phyloP scores from a whole-genome alignment of 2,888 invertebrate species.

The Megalurothrips usitatus region DNA sequence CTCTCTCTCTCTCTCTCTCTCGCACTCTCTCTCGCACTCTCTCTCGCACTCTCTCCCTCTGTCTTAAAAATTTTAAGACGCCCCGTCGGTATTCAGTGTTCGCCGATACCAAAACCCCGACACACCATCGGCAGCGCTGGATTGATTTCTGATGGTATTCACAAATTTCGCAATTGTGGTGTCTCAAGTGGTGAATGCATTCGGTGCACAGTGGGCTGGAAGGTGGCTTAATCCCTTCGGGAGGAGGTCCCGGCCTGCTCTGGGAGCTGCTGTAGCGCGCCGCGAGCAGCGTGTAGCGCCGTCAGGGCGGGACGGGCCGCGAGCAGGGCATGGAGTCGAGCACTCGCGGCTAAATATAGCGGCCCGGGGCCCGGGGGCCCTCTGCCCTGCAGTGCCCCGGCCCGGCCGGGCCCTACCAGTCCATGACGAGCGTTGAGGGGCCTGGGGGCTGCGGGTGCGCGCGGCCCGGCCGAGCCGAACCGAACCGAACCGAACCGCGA shows the following conservation, averaged over 20 bases:
- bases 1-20: no score
- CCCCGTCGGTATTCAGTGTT: no score
- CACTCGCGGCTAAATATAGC: constrained; percentile 1
- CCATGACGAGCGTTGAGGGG: background rate
- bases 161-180: no score
- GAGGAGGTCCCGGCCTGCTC: background rate
- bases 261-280: background rate
- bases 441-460: background rate
- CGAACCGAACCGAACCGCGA: background rate
- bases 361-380: background rate
- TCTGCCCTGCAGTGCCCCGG: background rate
- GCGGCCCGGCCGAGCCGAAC: background rate
- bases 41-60: no score
- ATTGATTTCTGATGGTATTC: no score
- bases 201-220: no score
- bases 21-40: no score
- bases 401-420: background rate
- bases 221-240: no score
- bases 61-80: no score
- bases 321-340: background rate
- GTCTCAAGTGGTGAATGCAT: no score
- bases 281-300: background rate
- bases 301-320: background rate
- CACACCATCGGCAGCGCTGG: no score
- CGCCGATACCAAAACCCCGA: no score